Evolutionary conservation across 2,797 vertebrate species (phyloP).

Genomic region (Brachyalestes nurse): DNA sequence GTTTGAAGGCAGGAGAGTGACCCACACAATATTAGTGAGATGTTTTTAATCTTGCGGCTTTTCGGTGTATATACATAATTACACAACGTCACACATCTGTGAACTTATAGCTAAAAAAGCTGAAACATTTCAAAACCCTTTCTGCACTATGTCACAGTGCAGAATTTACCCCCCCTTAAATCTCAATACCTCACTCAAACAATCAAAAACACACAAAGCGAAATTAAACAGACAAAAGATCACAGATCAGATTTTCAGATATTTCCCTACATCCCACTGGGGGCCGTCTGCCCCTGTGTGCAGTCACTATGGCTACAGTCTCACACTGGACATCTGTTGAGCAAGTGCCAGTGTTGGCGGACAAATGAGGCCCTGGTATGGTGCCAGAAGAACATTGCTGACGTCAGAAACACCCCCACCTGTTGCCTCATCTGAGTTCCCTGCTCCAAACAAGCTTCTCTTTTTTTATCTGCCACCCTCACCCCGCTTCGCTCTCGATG

Average conservation of each 20-base stretch:
- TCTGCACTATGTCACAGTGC: neutral
- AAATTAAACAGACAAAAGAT: neutral
- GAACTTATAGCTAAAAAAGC: neutral
- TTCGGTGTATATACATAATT: too few species aligned
- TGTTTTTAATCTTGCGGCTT: too few species aligned
- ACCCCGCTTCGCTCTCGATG: conserved; percentile 25
- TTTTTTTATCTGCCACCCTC: neutral
- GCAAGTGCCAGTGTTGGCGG: conserved; percentile 48
- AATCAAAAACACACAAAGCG: neutral
- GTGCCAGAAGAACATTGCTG: conserved; percentile 80
- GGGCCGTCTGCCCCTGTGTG: neutral
- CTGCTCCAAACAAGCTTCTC: conserved; percentile 78
- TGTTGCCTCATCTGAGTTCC: conserved; percentile 79
- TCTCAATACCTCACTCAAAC: too few species aligned
- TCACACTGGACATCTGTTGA: conserved; percentile 1
- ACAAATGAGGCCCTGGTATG: conserved; percentile 63
- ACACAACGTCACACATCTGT: neutral
- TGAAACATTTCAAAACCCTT: neutral
- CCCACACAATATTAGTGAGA: too few species aligned
- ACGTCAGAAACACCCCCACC: conserved; percentile 75
- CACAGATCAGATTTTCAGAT: neutral
- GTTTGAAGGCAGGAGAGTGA: too few species aligned
- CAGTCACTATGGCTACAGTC: neutral
- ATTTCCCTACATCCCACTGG: too few species aligned
- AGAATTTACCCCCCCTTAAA: too few species aligned